Base-by-base conservation (phyloP, 2,797 vertebrate species). In the Staurois parvus region DNA sequence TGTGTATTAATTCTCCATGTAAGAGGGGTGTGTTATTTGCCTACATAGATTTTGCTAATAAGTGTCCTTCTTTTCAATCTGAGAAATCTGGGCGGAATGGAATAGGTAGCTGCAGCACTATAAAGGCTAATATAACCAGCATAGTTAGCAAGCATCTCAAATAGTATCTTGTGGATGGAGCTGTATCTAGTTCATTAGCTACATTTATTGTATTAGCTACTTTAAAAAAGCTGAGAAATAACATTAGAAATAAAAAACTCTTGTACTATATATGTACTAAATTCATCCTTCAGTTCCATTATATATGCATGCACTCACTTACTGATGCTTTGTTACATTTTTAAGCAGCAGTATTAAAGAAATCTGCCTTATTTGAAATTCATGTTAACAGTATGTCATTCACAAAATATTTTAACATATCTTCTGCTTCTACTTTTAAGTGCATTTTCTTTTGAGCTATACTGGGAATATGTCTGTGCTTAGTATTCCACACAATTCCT, bases 381-480 rank as follows among this genome's bases (percentile, higher is more conserved):
- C 28, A 34, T 26, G 45, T 37, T 80, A 70, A 56, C 21, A 17
- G 30, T 72, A 59, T 62, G 17, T 72, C 40, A 37, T 72, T 26
- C 19, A 42, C 40, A 72, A 72, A 59, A 73, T 73, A 81, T 81
- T 70, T 56, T 81, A 81, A 12, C 32, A 81, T 81, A 37, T 59
- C 52, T 28, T 59, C 30, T 56, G 48, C 30, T 37, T 19, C 10
- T n/a, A 72, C 69, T 72, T 81, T 81, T 40, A 81, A 72, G 79
- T 42, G 32, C 69, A 62, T 59, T 72, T 81, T 72, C 79, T 81
- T 81, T 81, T 81, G 69, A 72, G 79, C 79, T 59, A 81, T 72
- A 62, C 19, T 72, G 28, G 70, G 68, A 52, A 32, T 40, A 62
- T 11, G 15, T 62, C 32, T 72, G 48, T 62, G 32, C 69, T 72